These are phyloP conservation scores for Shinisaurus crocodilurus DNA, from an alignment of 2,113 vertebrate genomes.

Conservation along the genomic window DNA sequence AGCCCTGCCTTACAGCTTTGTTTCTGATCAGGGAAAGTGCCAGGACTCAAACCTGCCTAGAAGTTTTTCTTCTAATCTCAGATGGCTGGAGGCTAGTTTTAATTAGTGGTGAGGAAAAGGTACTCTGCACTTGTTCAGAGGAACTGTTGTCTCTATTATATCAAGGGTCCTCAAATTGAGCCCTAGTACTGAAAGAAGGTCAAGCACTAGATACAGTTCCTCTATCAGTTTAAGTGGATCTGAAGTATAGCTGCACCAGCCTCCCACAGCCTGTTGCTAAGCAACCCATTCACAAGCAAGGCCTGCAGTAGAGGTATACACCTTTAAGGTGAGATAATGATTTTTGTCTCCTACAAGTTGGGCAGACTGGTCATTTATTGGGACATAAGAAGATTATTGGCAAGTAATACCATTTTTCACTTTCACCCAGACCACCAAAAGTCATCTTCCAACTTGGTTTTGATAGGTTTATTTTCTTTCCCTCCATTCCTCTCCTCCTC, in stretches of 20 bases:
- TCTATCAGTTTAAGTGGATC: constrained; percentile 14
- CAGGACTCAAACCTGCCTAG: neutral
- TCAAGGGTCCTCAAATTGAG: neutral
- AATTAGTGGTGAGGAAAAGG: neutral
- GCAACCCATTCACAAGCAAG: constrained; percentile 25
- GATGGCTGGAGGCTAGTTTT: neutral
- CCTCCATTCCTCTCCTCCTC: neutral
- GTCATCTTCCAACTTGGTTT: neutral
- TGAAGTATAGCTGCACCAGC: neutral
- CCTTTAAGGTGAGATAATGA: neutral
- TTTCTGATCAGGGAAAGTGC: neutral
- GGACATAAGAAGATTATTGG: neutral
- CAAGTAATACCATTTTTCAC: neutral
- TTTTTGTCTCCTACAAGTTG: neutral
- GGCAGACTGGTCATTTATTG: neutral
- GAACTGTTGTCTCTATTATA: neutral
- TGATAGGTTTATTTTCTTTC: neutral
- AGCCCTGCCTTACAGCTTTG: no score
- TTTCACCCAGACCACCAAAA: neutral
- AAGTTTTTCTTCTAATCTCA: neutral
- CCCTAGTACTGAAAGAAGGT: constrained; percentile 1
- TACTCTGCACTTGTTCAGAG: neutral
- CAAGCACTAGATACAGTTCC: neutral
- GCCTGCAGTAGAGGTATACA: neutral
- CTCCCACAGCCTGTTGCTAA: constrained; percentile 40